Percentiles rank a stretch among this genome's conserved stretches.
phyloP scores from a whole-genome alignment of 2,797 vertebrate species.

The Gadopsis bispinosus region DNA sequence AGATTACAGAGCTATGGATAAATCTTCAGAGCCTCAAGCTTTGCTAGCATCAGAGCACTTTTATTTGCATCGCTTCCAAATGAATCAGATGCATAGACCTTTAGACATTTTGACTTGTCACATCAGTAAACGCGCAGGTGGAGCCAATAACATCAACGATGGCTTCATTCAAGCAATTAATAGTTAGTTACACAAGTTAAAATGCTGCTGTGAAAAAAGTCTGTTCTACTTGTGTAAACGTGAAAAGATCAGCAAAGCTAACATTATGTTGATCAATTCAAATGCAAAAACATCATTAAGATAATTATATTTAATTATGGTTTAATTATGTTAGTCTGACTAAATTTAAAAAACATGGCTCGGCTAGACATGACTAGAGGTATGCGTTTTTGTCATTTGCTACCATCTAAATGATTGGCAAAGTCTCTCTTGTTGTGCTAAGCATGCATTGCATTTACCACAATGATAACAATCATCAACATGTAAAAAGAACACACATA shows the following conservation, averaged over 20 bases:
- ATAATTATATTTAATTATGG: neutral
- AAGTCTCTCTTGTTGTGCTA: neutral
- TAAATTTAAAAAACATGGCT: neutral
- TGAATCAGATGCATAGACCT: neutral
- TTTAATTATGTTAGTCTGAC: too few relatives aligned
- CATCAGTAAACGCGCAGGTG: neutral
- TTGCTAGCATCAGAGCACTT: neutral
- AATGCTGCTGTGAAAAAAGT: neutral
- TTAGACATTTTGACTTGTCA: neutral
- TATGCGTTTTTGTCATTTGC: neutral
- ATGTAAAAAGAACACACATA: neutral
- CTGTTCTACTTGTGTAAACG: neutral
- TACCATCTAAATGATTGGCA: neutral
- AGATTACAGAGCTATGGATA: too few relatives aligned
- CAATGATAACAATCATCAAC: neutral
- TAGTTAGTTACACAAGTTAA: neutral
- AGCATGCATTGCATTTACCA: neutral
- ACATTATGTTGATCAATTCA: neutral
- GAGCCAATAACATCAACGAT: neutral
- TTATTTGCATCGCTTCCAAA: neutral
- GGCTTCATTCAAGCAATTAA: neutral
- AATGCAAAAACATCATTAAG: neutral
- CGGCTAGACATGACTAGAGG: neutral
- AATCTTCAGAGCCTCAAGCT: neutral
- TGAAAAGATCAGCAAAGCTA: conserved; percentile 1